These are phyloP conservation scores for Lysiphlebus fabarum DNA, from an alignment of 1,140 invertebrate genomes.

Conservation along the genomic window DNA sequence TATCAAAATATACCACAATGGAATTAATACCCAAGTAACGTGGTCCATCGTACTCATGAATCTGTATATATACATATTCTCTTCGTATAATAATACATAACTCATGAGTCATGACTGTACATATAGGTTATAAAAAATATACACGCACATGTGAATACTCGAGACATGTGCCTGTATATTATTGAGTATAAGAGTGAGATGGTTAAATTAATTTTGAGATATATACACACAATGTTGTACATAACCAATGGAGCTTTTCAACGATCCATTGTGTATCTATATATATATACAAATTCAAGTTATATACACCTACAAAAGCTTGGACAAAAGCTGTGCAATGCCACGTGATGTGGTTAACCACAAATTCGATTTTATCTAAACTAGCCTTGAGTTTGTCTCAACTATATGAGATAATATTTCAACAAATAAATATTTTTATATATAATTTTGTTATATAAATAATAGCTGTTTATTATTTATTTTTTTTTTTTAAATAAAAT, in stretches of 20 bases:
- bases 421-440: background rate
- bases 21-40: constrained; percentile 31
- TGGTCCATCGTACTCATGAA: constrained; percentile 17
- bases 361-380: constrained; percentile 34
- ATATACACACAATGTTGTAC: background rate
- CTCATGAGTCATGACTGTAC: too few relatives aligned
- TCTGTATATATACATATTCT: constrained; percentile 9
- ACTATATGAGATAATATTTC: too few relatives aligned
- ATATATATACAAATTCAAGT: constrained; percentile 27
- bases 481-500: too few relatives aligned
- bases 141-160: too few relatives aligned
- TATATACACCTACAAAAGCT: constrained; percentile 27
- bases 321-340: constrained; percentile 19
- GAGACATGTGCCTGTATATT: background rate
- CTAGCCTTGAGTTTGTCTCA: background rate
- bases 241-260: too few relatives aligned
- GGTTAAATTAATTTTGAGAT: too few relatives aligned
- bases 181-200: too few relatives aligned
- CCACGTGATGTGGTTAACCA: constrained; percentile 36
- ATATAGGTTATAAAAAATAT: too few relatives aligned
- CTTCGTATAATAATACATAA: background rate
- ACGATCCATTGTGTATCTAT: too few relatives aligned
- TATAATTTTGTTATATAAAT: too few relatives aligned
- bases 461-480: background rate
- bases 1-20: constrained; percentile 26